Evolutionary conservation across 2,797 vertebrate genomes (phyloP).

Genomic region (Silurus aristotelis): DNA sequence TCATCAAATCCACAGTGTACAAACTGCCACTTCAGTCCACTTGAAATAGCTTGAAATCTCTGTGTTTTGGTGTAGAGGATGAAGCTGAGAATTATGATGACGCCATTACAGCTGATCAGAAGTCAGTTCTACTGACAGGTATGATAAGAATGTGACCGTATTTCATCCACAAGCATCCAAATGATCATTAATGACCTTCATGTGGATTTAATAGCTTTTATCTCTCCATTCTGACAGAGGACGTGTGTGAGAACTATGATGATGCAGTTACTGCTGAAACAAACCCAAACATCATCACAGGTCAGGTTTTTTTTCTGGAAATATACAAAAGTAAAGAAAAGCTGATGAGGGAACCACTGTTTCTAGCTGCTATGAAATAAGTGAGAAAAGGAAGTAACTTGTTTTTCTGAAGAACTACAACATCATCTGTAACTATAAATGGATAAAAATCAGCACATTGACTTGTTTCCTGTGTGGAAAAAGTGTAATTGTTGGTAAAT

Average conservation of each 20-base stretch:
- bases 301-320: not conserved
- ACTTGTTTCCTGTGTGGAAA: too few species aligned
- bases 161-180: not conserved
- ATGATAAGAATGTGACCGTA: conserved; percentile 10
- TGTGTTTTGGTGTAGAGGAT: not conserved
- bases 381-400: too few species aligned
- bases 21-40: not conserved
- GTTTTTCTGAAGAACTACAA: too few species aligned
- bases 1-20: conserved; percentile 5
- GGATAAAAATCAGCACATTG: too few species aligned
- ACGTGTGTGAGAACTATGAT: conserved; percentile 4
- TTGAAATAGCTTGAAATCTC: not conserved
- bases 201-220: too few species aligned
- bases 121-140: not conserved
- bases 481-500: too few species aligned
- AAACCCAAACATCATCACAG: conserved; percentile 13
- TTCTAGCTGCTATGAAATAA: too few species aligned
- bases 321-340: not conserved
- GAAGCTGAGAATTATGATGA: conserved; percentile 6
- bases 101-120: not conserved
- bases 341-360: too few species aligned
- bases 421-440: too few species aligned
- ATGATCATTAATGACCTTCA: too few species aligned
- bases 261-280: not conserved
- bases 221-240: not conserved